Base-by-base conservation (phyloP, 2,797 vertebrate species). In the Macropus fuliginosus region DNA sequence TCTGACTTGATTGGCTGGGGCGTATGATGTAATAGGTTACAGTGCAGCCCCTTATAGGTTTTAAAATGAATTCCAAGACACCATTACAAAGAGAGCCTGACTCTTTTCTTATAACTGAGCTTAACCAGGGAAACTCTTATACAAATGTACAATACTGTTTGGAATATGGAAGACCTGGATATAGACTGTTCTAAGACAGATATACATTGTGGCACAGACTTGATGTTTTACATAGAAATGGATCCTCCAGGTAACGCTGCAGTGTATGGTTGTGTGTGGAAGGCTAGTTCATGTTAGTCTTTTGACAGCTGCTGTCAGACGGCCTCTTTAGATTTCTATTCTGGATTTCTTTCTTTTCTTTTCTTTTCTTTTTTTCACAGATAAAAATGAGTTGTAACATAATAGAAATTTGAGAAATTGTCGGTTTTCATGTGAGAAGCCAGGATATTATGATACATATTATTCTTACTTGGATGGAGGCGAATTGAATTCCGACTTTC, bases 1-100 rank as follows among this genome's bases (percentile, higher is more conserved):
- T 98, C 98, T 99, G 97, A 95, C 99, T 99, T 99, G 99, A 99
- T 99, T 99, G 99, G 99, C 99, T 99, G 99, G 98, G 99, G 99
- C 99, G 98, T 99, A 99, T 99, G 99, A 99, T 99, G 99, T 99
- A 99, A 99, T 99, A 99, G 99, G 99, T 99, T 99, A 99, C 99
- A 99, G 99, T 99, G 99, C 98, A 99, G 98, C 99, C 98, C 98
- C 99, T 99, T 99, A 98, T 99, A 99, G 99, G 98, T 99, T 99
- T 99, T 99, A 98, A 99, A 99, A 99, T 98, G 97, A 98, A 98
- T 99, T 98, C 98, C 98, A 99, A 98, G 98, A 98, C 98, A 98
- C 97, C 98, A 98, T 98, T 98, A 98, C 98, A 97, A 98, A 98
- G 98, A 98, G 98, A 98, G 98, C 97, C 98, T 98, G 98, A 98